A percentile compares a stretch with the other conserved stretches of the same genome.
phyloP scores from a whole-genome alignment of 2,888 invertebrate species.

The Drosophila basisetae region DNA sequence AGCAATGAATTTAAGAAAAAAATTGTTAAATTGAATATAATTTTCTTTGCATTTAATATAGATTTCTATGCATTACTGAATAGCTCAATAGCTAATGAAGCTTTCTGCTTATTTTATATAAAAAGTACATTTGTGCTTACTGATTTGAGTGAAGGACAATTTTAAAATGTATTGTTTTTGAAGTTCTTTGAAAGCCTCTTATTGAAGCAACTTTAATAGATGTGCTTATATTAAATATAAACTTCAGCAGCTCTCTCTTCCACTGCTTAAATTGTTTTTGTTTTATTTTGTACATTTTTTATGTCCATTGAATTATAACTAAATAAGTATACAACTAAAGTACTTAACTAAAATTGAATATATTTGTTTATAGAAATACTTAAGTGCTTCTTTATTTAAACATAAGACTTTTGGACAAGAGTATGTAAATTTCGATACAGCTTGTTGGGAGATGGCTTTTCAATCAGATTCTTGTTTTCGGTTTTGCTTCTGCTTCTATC shows the following conservation, averaged over 20 bases:
- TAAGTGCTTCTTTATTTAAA: neutral
- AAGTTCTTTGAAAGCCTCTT: neutral
- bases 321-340: neutral
- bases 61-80: neutral
- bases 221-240: neutral
- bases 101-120: neutral
- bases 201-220: neutral
- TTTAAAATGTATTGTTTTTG: neutral
- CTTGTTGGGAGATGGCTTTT: conserved; percentile 26
- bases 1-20: neutral
- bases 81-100: neutral
- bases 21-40: neutral
- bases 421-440: conserved; percentile 20
- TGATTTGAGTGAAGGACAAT: neutral
- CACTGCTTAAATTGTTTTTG: neutral
- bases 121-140: accelerated
- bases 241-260: neutral
- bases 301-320: neutral
- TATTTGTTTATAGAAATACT: neutral
- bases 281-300: neutral
- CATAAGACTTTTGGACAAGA: neutral
- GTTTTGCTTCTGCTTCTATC: conserved; percentile 18
- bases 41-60: neutral
- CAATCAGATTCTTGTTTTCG: conserved; percentile 13
- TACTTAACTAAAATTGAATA: neutral